phyloP scores from a whole-genome alignment of 2,797 vertebrate genomes.

The Natrix natrix region DNA sequence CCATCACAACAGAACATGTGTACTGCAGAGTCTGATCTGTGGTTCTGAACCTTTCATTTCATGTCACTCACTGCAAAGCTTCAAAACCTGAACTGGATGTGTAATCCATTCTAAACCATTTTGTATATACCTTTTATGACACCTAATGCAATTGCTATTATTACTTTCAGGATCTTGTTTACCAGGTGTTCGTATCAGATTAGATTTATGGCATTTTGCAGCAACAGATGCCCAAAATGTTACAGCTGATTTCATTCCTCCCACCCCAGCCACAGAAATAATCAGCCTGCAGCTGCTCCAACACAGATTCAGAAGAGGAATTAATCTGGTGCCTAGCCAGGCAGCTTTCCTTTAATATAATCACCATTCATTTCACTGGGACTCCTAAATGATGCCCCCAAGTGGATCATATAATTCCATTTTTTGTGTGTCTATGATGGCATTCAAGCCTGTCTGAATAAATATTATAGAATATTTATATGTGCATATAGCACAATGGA shows the following conservation, averaged over 20 bases:
- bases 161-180: slow-evolving; percentile 21
- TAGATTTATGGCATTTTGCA: slow-evolving; percentile 26
- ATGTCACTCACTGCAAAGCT: background rate
- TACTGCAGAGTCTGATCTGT: background rate
- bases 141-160: slow-evolving; percentile 5
- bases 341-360: background rate
- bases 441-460: background rate
- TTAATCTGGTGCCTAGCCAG: background rate
- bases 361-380: background rate
- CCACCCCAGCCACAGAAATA: background rate
- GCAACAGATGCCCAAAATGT: slow-evolving; percentile 14
- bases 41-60: background rate
- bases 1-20: background rate
- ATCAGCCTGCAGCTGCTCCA: background rate
- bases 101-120: background rate
- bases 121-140: slow-evolving; percentile 1
- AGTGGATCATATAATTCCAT: background rate
- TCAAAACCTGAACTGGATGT: background rate
- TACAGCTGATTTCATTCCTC: background rate
- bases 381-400: background rate
- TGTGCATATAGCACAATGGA: background rate
- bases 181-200: slow-evolving; percentile 4
- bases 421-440: background rate
- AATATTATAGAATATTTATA: background rate
- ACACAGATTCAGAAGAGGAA: background rate